Evolutionary conservation across 2,888 invertebrate genomes (phyloP).

Genomic region (Machimus rusticus): DNA sequence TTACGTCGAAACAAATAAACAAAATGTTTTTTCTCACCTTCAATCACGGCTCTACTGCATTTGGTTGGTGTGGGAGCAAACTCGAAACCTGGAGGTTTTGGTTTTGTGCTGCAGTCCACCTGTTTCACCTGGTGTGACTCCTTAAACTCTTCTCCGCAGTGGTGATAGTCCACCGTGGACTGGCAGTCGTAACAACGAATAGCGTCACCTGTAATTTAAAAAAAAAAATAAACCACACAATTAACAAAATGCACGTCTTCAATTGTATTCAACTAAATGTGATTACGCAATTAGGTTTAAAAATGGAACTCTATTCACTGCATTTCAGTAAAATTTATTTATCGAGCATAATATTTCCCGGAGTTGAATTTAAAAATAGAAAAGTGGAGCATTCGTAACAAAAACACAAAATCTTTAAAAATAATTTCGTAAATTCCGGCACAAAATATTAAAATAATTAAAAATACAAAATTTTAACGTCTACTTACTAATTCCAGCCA

Average conservation of each 20-base stretch:
- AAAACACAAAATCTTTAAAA: not conserved
- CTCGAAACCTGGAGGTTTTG: not conserved
- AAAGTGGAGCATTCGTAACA: not conserved
- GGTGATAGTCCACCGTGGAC: constrained; percentile 56
- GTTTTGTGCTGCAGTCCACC: not conserved
- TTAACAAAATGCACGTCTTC: not conserved
- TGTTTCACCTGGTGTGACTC: not conserved
- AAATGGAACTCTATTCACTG: not conserved
- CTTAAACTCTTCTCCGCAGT: constrained; percentile 56
- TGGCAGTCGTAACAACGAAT: constrained; percentile 60
- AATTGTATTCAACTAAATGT: not conserved
- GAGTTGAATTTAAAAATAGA: not conserved
- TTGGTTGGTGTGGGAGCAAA: not conserved
- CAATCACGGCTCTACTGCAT: not conserved
- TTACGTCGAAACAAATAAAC: not conserved
- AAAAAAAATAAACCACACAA: not conserved
- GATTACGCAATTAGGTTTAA: constrained; percentile 1
- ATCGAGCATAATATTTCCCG: not conserved
- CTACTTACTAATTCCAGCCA: constrained; percentile 20
- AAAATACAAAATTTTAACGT: not conserved
- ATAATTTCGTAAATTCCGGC: not conserved
- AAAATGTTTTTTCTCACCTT: not conserved
- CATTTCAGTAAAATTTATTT: not conserved
- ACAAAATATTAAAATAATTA: not conserved
- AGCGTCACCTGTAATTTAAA: constrained; percentile 53